Evolutionary conservation across 2,113 vertebrate species (phyloP).

Genomic region (Aptenodytes forsteri): DNA sequence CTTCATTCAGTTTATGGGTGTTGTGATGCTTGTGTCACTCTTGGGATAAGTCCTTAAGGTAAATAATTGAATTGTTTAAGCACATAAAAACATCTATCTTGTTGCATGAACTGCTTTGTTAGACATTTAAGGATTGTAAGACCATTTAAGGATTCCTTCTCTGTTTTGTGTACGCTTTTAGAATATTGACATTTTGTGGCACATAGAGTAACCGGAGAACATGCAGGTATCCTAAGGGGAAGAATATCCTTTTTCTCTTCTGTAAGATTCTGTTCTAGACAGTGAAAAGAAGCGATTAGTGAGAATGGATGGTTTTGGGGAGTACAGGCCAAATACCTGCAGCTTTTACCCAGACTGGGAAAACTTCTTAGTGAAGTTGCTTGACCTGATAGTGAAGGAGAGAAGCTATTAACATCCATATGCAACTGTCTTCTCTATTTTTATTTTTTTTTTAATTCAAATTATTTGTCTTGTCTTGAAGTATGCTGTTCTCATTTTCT

Average conservation of each 20-base stretch:
- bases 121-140: background rate
- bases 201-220: background rate
- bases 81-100: background rate
- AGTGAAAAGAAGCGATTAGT: background rate
- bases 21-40: conserved; percentile 92
- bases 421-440: background rate
- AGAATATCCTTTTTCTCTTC: background rate
- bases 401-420: background rate
- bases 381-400: background rate
- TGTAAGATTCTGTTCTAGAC: background rate
- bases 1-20: conserved; percentile 95
- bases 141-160: background rate
- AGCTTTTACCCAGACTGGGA: background rate
- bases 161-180: background rate
- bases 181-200: background rate
- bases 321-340: background rate
- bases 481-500: background rate
- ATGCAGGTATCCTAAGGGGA: background rate
- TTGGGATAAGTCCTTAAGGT: conserved; percentile 84
- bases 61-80: conserved; percentile 9
- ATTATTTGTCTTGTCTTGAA: background rate
- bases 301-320: background rate
- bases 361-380: background rate
- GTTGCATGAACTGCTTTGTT: background rate
- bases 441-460: background rate